phyloP scores from a whole-genome alignment of 2,888 invertebrate genomes.

The Pardosa pseudoannulata region DNA sequence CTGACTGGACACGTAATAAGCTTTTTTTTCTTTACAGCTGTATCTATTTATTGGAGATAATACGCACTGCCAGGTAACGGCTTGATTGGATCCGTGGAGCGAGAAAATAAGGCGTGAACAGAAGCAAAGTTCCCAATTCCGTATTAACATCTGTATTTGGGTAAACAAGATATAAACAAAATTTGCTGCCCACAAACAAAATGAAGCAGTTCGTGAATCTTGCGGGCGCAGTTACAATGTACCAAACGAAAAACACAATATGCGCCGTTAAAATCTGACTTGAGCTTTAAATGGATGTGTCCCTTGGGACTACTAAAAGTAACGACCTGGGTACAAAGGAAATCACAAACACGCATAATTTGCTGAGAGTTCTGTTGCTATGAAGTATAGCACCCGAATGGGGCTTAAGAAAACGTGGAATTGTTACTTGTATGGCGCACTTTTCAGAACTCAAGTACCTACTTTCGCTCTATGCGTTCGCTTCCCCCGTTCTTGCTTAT shows the following conservation, averaged over 20 bases:
- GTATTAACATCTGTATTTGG: conserved; percentile 18
- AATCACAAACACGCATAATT: conserved; percentile 58
- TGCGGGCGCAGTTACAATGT: conserved; percentile 25
- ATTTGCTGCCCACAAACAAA: conserved; percentile 14
- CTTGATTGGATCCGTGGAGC: no score
- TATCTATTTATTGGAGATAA: no score
- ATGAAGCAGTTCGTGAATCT: conserved; percentile 19
- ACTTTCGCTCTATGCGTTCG: conserved; percentile 48
- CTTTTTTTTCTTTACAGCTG: no score
- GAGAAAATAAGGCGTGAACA: no score
- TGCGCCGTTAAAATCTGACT: conserved; percentile 62
- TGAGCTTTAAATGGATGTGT: conserved; percentile 45
- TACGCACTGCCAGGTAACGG: no score
- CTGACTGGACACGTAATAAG: no score
- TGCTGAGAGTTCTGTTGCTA: conserved; percentile 55
- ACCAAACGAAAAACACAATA: conserved; percentile 40
- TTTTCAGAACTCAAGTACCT: conserved; percentile 45
- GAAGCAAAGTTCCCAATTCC: not conserved
- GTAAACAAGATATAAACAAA: conserved; percentile 39
- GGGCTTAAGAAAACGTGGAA: conserved; percentile 31
- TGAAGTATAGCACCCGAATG: conserved; percentile 38
- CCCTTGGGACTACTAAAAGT: conserved; percentile 56
- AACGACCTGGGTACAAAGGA: conserved; percentile 42
- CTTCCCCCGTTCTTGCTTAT: conserved; percentile 24
- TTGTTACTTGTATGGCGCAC: conserved; percentile 23